These are phyloP conservation scores for Shargacucullia verbasci DNA, from an alignment of 2,888 invertebrate species.

Conservation along the genomic window DNA sequence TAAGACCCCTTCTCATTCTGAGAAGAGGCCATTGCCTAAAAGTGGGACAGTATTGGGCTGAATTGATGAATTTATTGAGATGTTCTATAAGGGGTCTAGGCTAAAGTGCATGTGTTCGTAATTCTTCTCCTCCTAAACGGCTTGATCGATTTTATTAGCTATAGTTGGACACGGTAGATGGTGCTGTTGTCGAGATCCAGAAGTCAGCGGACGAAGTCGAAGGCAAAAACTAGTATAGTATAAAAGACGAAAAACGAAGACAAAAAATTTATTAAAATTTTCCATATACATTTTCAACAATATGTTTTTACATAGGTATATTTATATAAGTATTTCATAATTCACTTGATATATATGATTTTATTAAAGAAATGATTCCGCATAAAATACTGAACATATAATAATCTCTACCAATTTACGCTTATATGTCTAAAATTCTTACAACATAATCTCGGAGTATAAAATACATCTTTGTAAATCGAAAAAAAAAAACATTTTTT, in stretches of 20 bases:
- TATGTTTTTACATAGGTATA: conserved; percentile 21
- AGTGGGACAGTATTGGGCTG: no score
- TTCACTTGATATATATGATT: conserved; percentile 27
- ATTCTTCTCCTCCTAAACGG: no score
- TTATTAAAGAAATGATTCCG: conserved; percentile 10
- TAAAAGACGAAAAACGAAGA: conserved; percentile 18
- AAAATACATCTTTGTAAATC: conserved; percentile 32
- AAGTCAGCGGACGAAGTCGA: no score
- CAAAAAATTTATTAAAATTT: conserved; percentile 47
- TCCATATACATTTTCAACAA: conserved; percentile 38
- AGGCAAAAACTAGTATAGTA: not conserved
- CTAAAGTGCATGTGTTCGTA: no score
- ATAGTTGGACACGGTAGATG: no score
- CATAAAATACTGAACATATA: conserved; percentile 34
- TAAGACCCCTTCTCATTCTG: no score
- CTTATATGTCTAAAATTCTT: conserved; percentile 30
- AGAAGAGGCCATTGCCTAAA: no score
- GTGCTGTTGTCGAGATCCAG: no score
- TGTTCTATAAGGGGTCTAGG: no score
- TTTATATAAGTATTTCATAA: conserved; percentile 4
- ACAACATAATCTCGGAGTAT: conserved; percentile 42
- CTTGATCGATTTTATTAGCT: no score
- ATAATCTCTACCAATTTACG: conserved; percentile 14
- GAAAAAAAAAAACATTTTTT: conserved; percentile 13
- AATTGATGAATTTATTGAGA: no score